Base-by-base conservation (phyloP, 2,113 vertebrate genomes). In the Ammospiza caudacuta region DNA sequence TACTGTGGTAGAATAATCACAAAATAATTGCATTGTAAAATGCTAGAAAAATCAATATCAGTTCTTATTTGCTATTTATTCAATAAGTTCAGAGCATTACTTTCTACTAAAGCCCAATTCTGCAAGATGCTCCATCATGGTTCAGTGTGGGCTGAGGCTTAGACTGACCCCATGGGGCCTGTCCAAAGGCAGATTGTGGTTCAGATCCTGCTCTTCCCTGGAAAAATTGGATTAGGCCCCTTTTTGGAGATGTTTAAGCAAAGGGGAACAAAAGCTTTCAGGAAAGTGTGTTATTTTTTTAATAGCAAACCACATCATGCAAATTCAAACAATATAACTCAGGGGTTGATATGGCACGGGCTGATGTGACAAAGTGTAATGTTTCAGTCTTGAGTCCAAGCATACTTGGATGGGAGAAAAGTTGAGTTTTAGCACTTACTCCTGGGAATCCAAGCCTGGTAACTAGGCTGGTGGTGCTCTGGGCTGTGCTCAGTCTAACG, bases 131-230 rank as follows among this genome's bases (percentile, higher is more conserved):
- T 83, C 21, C 15, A 11, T 33, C 12, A 6, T 6, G 7, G 23
- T 52, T 82, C 44, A n/a, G 10, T 24, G 4, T 24, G 63, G 51
- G 9, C 67, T 7, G 10, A 17, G 43, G 9, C 68, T 76, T 75
- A 47, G 39, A 10, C 47, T 62, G 76, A 58, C 14, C 9, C 2
- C 0, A 0, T 70, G 24, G 67, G 28, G 12, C 23, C 35, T 43
- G 35, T 55, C 27, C 13, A 64, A 52, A 44, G 20, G 17, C 6
- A 21, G 27, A 28, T 21, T 88, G 4, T 1, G 4, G 54, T 12
- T 35, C 37, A 35, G 9, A 46, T 57, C 46, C 61, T 37, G 9
- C 43, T 91, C 41, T 52, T 76, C 33, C 8, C 6, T 73, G 59
- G 44, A 31, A 17, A 52, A 63, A 39, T 43, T 47, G 44, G 15